Percentiles rank a stretch among this genome's conserved stretches.
phyloP scores from a whole-genome alignment of 2,113 vertebrate species.

The Sinocyclocheilus rhinocerous region DNA sequence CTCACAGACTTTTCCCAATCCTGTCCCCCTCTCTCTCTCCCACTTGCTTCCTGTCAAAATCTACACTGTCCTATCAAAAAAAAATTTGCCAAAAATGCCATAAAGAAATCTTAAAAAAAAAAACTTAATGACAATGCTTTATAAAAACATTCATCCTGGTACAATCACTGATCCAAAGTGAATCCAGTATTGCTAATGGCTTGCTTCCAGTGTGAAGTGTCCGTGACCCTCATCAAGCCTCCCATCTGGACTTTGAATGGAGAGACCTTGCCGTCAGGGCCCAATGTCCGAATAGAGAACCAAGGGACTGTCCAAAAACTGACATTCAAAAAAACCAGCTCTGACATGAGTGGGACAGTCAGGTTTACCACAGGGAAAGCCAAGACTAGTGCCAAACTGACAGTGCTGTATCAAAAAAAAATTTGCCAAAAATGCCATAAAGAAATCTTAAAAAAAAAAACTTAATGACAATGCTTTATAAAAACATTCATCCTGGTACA shows the following conservation, averaged over 20 bases:
- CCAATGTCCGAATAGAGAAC: constrained; percentile 68
- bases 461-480: not conserved
- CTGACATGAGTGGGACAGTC: constrained; percentile 74
- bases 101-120: not conserved
- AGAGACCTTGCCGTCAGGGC: too few species aligned
- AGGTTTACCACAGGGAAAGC: constrained; percentile 77
- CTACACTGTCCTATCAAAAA: too few species aligned
- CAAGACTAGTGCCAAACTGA: constrained; percentile 69
- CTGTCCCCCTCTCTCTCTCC: too few species aligned
- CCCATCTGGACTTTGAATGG: too few species aligned
- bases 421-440: too few species aligned
- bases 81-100: too few species aligned
- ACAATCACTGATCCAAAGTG: not conserved
- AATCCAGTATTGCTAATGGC: not conserved
- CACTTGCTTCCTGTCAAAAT: too few species aligned
- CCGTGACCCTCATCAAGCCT: too few species aligned
- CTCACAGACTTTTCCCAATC: too few species aligned
- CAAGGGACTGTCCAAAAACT: constrained; percentile 73
- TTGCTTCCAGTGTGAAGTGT: too few species aligned
- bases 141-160: not conserved
- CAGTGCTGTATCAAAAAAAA: constrained; percentile 56
- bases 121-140: not conserved
- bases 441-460: too few species aligned
- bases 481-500: not conserved
- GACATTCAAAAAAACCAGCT: constrained; percentile 68